These are phyloP conservation scores for Toxotes jaculatrix DNA, from an alignment of 2,113 vertebrate species.

Conservation along the genomic window DNA sequence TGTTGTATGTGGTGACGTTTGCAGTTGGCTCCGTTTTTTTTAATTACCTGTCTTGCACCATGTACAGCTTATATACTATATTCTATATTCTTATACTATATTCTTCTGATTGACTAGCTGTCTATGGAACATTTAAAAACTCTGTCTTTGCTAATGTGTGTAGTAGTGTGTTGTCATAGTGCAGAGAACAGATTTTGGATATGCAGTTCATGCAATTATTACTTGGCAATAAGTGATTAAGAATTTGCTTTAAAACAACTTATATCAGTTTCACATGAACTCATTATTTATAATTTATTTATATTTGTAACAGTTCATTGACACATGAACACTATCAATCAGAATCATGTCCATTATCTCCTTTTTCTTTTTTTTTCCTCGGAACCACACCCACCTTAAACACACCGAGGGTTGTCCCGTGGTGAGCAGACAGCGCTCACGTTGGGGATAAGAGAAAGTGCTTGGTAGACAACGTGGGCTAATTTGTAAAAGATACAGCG, in stretches of 20 bases:
- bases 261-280: neutral
- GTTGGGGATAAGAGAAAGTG: slow-evolving; percentile 76
- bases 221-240: neutral
- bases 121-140: neutral
- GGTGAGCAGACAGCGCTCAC: slow-evolving; percentile 70
- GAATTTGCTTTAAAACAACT: neutral
- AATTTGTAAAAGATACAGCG: slow-evolving; percentile 86
- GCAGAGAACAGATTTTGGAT: neutral
- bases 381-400: slow-evolving; percentile 21
- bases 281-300: neutral
- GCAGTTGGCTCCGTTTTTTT: slow-evolving; percentile 22
- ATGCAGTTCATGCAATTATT: neutral
- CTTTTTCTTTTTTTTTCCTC: neutral
- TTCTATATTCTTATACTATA: neutral
- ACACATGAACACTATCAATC: slow-evolving; percentile 12
- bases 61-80: neutral
- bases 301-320: neutral
- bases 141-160: too few relatives aligned
- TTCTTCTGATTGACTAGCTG: neutral
- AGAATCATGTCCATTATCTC: neutral
- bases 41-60: slow-evolving; percentile 9
- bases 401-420: slow-evolving; percentile 49
- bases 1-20: slow-evolving; percentile 26
- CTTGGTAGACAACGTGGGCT: slow-evolving; percentile 78
- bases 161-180: neutral